These are phyloP conservation scores for Creontiades dilutus DNA, from an alignment of 2,888 invertebrate genomes.

Conservation along the genomic window DNA sequence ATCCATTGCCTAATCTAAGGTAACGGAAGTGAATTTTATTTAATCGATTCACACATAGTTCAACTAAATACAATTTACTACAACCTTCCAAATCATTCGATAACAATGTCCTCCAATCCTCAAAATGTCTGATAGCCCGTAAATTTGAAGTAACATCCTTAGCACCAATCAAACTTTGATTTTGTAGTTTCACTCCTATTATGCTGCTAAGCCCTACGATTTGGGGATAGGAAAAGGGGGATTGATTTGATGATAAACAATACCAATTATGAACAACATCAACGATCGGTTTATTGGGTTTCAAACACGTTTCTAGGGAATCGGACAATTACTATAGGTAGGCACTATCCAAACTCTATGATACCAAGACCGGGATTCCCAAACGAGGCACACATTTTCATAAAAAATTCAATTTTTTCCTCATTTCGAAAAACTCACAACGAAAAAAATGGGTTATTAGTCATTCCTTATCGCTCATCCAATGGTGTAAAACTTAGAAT, in stretches of 20 bases:
- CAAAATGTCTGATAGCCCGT: no score
- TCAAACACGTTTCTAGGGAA: slow-evolving; percentile 9
- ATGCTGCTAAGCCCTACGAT: not conserved
- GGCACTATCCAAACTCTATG: not conserved
- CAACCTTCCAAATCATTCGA: no score
- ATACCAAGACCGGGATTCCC: not conserved
- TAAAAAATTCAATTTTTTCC: slow-evolving; percentile 49
- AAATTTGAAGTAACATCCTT: no score
- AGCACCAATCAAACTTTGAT: no score
- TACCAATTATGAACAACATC: slow-evolving; percentile 20
- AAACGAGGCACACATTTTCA: slow-evolving; percentile 48
- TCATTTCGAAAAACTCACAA: not conserved
- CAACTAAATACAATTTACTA: no score
- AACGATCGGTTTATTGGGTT: slow-evolving; percentile 1
- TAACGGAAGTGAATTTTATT: no score
- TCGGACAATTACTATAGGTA: slow-evolving; percentile 6
- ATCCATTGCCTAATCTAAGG: no score
- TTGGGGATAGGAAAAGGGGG: not conserved
- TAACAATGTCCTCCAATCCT: no score
- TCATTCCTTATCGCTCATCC: not conserved
- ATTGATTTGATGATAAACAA: not conserved
- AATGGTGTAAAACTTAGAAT: not conserved
- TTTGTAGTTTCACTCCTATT: no score
- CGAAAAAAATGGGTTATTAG: not conserved
- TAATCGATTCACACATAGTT: no score